These are phyloP conservation scores for Armadillidium nasatum DNA, from an alignment of 1,140 invertebrate genomes.

Conservation along the genomic window DNA sequence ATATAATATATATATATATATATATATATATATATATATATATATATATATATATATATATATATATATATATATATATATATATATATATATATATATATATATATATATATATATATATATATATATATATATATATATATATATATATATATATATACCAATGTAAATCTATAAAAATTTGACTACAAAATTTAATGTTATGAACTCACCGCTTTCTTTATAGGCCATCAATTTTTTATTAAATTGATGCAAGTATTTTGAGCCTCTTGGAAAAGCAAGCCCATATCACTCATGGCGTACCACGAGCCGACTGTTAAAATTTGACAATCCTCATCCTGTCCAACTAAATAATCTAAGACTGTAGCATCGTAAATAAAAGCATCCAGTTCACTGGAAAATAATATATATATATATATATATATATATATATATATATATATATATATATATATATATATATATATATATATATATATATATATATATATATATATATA, in stretches of 20 bases:
- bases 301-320: conserved; percentile 94
- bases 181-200: too few species aligned
- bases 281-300: conserved; percentile 82
- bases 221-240: conserved; percentile 87
- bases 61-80: too few species aligned
- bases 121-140: too few species aligned
- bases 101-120: too few species aligned
- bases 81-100: too few species aligned
- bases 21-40: too few species aligned
- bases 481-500: conserved; percentile 23
- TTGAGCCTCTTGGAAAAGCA: conserved; percentile 92
- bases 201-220: conserved; percentile 84
- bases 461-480: conserved; percentile 15
- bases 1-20: too few species aligned
- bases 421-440: conserved; percentile 16
- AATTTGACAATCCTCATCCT: conserved; percentile 92
- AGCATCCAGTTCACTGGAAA: conserved; percentile 81
- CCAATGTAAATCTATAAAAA: too few species aligned
- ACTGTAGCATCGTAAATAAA: conserved; percentile 99
- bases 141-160: too few species aligned
- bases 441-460: conserved; percentile 18
- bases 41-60: too few species aligned
- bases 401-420: neutral
- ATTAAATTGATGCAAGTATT: conserved; percentile 91
- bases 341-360: conserved; percentile 88